Base-by-base conservation (phyloP, 2,797 vertebrate genomes). In the Lithobates sylvaticus region DNA sequence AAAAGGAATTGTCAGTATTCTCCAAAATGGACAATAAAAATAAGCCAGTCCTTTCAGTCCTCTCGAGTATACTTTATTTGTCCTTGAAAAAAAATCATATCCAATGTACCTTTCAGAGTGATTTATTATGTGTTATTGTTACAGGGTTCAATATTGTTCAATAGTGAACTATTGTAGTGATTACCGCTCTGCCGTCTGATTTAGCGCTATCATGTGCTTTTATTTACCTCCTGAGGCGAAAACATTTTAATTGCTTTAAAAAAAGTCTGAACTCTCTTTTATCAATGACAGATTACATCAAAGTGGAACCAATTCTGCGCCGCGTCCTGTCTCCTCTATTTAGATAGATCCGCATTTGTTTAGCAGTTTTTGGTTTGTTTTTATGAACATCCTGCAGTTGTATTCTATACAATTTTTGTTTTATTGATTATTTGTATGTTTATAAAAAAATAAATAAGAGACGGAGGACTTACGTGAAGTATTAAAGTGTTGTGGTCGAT, bases 111-210 rank as follows among this genome's bases (percentile, higher is more conserved):
- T 93, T 95, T 96, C 95, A 92, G 88, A 90, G 93, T 97, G 96
- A 97, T 98, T 97, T 97, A 98, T 97, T 96, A 94, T 93, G 88
- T 92, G 94, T 96, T 97, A 96, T 96, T 97, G 96, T 96, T 97
- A 94, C 91, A 90, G 91, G 96, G 95, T 95, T 95, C 96, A 95
- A 96, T 97, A 97, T 95, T 96, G 97, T 95, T 97, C 95, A 95
- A 96, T 95, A 96, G 92, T 50, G 91, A 94, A 92, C 92, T 93
- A 90, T 93, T 95, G 93, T 94, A 94, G 95, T 96, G 95, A 97
- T 97, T 96, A 97, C 96, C 92, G 93, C 92, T 94, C 91, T 93
- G 92, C 91, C 93, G 91, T 92, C 91, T 87, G 92, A 90, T 93
- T 94, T 94, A 94, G 92, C 89, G 92, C 92, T 93, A 93, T 95